phyloP scores from a whole-genome alignment of 2,113 vertebrate genomes.

The Hydrolagus affinis region DNA sequence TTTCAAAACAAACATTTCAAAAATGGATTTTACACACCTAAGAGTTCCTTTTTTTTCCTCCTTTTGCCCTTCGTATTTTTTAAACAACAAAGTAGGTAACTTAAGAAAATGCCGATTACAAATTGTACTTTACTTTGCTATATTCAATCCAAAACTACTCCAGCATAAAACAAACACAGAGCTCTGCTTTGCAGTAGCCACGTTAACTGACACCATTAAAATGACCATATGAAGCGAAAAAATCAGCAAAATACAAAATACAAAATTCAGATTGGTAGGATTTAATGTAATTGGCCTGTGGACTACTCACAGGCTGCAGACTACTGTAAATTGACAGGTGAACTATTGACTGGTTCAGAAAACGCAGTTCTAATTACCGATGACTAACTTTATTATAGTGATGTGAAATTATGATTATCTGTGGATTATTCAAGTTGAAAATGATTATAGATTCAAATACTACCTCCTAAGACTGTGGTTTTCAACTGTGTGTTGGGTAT shows the following conservation, averaged over 20 bases:
- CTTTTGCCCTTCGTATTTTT: not conserved
- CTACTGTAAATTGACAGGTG: not conserved
- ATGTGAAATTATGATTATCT: not conserved
- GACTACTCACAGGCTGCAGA: not conserved
- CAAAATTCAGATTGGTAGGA: constrained; percentile 1
- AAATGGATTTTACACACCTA: not conserved
- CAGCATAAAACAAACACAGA: not conserved
- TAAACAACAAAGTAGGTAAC: not conserved
- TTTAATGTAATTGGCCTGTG: not conserved
- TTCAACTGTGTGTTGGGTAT: no score
- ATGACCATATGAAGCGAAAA: not conserved
- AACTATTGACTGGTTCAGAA: not conserved
- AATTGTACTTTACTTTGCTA: not conserved
- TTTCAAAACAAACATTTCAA: not conserved
- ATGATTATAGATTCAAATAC: no score
- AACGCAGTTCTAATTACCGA: not conserved
- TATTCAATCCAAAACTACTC: not conserved
- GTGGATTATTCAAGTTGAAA: not conserved
- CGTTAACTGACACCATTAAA: not conserved
- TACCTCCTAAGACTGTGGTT: no score
- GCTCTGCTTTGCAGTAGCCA: not conserved
- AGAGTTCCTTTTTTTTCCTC: not conserved
- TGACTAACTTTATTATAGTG: not conserved
- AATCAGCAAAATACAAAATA: not conserved
- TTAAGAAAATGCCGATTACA: not conserved